Evolutionary conservation across 2,113 vertebrate species (phyloP).

Genomic region (Urocynchramus pylzowi): DNA sequence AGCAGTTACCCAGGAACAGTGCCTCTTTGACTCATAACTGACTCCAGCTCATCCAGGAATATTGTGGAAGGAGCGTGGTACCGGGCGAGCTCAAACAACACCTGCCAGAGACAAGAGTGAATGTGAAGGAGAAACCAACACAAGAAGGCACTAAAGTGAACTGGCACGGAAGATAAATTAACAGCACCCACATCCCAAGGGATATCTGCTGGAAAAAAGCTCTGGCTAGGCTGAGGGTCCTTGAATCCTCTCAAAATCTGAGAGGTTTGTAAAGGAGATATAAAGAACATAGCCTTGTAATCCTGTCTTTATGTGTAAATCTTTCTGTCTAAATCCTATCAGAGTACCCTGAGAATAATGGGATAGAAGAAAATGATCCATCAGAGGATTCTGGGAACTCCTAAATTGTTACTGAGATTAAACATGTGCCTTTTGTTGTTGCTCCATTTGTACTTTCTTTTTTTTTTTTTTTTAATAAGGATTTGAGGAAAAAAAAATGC

Average conservation of each 20-base stretch:
- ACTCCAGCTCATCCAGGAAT: slow-evolving; percentile 97
- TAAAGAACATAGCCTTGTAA: slow-evolving; percentile 34
- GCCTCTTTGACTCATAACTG: slow-evolving; percentile 95
- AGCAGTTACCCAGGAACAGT: slow-evolving; percentile 77
- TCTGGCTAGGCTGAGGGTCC: background rate
- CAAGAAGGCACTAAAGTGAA: background rate
- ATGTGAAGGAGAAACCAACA: background rate
- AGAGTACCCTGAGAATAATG: slow-evolving; percentile 46
- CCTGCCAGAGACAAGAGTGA: slow-evolving; percentile 69
- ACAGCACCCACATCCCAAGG: background rate
- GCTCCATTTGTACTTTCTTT: background rate
- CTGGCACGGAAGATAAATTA: background rate
- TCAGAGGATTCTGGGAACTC: slow-evolving; percentile 15
- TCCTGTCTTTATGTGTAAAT: slow-evolving; percentile 43
- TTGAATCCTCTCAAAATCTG: slow-evolving; percentile 41
- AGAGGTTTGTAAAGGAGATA: slow-evolving; percentile 39
- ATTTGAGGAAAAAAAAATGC: background rate
- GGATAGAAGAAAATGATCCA: slow-evolving; percentile 54
- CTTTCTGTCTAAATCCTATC: slow-evolving; percentile 49
- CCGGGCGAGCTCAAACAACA: slow-evolving; percentile 92
- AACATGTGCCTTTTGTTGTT: background rate
- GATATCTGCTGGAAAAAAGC: background rate
- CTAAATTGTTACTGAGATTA: slow-evolving; percentile 22
- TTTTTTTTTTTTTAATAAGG: slow-evolving; percentile 46
- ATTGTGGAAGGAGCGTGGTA: slow-evolving; percentile 96